phyloP scores from a whole-genome alignment of 2,888 invertebrate genomes.

The Trachelus tabidus region DNA sequence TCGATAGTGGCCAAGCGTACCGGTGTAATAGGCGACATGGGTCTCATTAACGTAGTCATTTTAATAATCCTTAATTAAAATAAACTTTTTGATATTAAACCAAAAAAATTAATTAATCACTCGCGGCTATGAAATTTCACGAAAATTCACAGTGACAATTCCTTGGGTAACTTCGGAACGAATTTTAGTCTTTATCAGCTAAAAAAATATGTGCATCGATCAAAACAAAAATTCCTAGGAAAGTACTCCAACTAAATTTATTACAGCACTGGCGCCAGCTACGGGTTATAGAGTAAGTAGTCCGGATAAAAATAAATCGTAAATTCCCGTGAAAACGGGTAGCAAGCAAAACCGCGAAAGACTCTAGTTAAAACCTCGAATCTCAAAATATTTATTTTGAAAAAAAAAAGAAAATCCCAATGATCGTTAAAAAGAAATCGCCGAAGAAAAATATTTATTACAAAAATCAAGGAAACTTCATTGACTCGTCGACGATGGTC shows the following conservation, averaged over 20 bases:
- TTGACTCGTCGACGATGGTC: background rate
- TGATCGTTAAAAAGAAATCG: background rate
- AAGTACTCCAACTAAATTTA: background rate
- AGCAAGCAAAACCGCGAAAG: background rate
- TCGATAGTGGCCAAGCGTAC: slow-evolving; percentile 53
- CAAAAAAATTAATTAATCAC: background rate
- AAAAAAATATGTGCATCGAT: background rate
- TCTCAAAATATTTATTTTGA: background rate
- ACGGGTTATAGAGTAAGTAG: background rate
- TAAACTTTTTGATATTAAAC: background rate
- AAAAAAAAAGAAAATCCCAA: background rate
- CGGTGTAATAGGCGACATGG: slow-evolving; percentile 47
- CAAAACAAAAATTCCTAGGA: background rate
- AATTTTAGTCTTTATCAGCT: background rate
- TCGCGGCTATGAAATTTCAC: background rate
- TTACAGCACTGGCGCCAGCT: background rate
- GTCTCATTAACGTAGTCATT: slow-evolving; percentile 47
- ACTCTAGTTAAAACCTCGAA: background rate
- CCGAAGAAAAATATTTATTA: background rate
- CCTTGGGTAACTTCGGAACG: background rate
- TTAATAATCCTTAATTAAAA: background rate
- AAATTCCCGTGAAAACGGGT: background rate
- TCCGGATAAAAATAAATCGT: background rate
- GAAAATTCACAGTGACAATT: background rate
- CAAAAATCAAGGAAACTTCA: background rate